phyloP scores from a whole-genome alignment of 2,888 invertebrate species.

The Amphipyra berbera region DNA sequence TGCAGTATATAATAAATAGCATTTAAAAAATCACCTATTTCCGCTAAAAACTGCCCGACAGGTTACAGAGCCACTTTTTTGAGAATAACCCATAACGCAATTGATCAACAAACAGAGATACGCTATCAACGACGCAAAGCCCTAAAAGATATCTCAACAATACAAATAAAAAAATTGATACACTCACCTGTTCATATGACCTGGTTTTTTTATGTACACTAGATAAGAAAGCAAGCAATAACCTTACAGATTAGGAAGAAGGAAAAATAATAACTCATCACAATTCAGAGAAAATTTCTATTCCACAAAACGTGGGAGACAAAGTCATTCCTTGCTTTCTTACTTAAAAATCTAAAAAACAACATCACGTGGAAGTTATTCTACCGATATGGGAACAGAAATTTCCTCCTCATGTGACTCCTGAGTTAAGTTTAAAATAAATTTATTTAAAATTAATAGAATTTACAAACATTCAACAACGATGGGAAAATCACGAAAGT shows the following conservation, averaged over 20 bases:
- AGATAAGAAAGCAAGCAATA: conserved; percentile 90
- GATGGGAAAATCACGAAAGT: conserved; percentile 76
- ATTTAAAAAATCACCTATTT: no score
- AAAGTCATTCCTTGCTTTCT: conserved; percentile 85
- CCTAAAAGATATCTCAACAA: conserved; percentile 68
- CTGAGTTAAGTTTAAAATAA: conserved; percentile 50
- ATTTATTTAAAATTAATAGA: conserved; percentile 61
- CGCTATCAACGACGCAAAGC: conserved; percentile 59
- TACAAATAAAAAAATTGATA: conserved; percentile 77
- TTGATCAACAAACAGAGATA: conserved; percentile 60
- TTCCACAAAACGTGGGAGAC: conserved; percentile 74
- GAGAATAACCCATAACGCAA: conserved; percentile 57
- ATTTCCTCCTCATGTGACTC: conserved; percentile 86
- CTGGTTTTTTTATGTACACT: conserved; percentile 78
- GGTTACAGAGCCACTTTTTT: no score
- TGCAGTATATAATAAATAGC: no score
- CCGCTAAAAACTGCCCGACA: no score
- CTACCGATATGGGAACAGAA: conserved; percentile 87
- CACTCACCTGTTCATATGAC: conserved; percentile 81
- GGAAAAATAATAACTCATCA: conserved; percentile 78
- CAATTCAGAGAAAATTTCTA: conserved; percentile 88
- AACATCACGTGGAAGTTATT: conserved; percentile 72
- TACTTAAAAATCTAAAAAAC: conserved; percentile 63
- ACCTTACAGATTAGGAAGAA: conserved; percentile 66
- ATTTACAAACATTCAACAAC: conserved; percentile 73